A percentile compares a stretch with the other conserved stretches of the same genome.
Conservation (phyloP, 2,888 invertebrate species). For the Drosophila quasianomalipes region DNA sequence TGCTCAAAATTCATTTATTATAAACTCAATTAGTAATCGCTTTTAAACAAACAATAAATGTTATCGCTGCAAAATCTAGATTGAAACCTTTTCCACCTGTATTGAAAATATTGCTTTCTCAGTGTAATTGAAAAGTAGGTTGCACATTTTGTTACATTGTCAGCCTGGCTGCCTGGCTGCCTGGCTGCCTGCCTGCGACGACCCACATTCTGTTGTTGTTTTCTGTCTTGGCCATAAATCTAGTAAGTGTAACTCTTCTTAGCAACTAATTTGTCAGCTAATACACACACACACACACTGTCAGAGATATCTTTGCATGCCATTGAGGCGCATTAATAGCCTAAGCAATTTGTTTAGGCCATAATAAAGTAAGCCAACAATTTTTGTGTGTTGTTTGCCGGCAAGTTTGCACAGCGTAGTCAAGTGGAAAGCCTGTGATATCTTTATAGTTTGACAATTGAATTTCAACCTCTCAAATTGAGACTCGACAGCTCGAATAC, state of each 20-base stretch:
- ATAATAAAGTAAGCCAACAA: slow-evolving; percentile 73
- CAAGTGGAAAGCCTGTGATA: slow-evolving; percentile 79
- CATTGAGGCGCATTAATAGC: slow-evolving; percentile 35
- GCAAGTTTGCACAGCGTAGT: slow-evolving; percentile 47
- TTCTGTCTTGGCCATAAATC: slow-evolving; percentile 54
- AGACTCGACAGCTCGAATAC: slow-evolving; percentile 45
- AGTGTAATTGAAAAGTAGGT: slow-evolving; percentile 77
- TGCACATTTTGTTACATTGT: slow-evolving; percentile 75
- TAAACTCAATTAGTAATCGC: no score
- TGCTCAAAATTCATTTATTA: neutral
- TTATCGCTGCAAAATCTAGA: slow-evolving; percentile 1
- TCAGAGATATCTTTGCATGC: slow-evolving; percentile 16
- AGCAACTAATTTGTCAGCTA: slow-evolving; percentile 68
- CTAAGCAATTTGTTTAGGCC: slow-evolving; percentile 62
- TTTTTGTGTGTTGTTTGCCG: slow-evolving; percentile 42
- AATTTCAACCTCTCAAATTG: slow-evolving; percentile 55
- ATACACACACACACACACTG: slow-evolving; percentile 29
- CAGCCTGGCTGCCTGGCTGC: neutral
- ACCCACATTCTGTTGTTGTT: slow-evolving; percentile 47
- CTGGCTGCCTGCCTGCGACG: slow-evolving; percentile 28
- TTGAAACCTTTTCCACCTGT: neutral
- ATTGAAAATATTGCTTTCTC: neutral
- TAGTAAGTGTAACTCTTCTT: slow-evolving; percentile 47
- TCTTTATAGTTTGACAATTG: slow-evolving; percentile 73
- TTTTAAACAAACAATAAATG: neutral